phyloP scores from a whole-genome alignment of 2,797 vertebrate genomes.

The Gambelia wislizenii region DNA sequence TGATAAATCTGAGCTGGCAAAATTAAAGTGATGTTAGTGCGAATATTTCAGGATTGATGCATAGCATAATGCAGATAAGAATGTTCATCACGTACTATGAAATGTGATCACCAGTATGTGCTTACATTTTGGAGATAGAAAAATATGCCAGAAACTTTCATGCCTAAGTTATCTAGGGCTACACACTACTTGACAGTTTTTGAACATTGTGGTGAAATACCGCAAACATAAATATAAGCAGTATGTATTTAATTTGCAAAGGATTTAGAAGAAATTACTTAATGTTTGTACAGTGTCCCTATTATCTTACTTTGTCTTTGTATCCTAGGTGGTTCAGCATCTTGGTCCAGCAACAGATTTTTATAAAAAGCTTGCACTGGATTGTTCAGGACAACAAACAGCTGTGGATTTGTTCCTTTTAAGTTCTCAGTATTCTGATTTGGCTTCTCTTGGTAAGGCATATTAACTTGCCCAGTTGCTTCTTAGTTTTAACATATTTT shows the following conservation, averaged over 20 bases:
- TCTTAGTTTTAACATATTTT: neutral
- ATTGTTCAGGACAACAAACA: slow-evolving; percentile 97
- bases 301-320: slow-evolving; percentile 29
- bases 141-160: neutral
- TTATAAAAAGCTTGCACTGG: slow-evolving; percentile 98
- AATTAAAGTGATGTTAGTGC: neutral
- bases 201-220: neutral
- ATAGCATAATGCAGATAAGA: neutral
- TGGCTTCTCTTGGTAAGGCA: slow-evolving; percentile 92
- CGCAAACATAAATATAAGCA: neutral
- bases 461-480: slow-evolving; percentile 26
- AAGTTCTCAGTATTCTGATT: slow-evolving; percentile 95
- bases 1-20: neutral
- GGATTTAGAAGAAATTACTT: neutral
- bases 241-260: neutral
- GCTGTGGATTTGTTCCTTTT: slow-evolving; percentile 97
- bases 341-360: slow-evolving; percentile 97
- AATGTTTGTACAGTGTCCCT: fast-evolving
- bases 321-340: slow-evolving; percentile 89
- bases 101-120: neutral
- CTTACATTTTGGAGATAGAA: neutral
- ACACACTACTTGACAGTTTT: neutral
- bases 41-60: neutral
- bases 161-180: neutral
- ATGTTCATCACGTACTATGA: neutral